phyloP scores from a whole-genome alignment of 2,113 vertebrate species.

The Poeciliopsis retropinna region DNA sequence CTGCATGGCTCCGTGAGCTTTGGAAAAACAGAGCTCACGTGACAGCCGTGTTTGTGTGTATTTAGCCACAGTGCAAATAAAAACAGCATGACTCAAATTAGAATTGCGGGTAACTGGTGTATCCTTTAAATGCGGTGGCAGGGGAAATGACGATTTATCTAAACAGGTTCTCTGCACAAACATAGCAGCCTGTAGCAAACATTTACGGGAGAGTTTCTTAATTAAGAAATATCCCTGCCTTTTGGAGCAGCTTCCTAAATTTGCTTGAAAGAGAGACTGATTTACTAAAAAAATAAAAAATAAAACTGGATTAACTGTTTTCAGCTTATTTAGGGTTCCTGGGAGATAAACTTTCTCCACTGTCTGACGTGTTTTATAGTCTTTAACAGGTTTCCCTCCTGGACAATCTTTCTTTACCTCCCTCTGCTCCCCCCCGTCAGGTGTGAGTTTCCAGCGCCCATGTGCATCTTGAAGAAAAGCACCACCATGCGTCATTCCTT shows the following conservation, averaged over 20 bases:
- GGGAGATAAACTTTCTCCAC: neutral
- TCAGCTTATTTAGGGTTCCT: neutral
- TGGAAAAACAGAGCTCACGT: conserved; percentile 33
- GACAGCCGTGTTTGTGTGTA: neutral
- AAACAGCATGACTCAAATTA: conserved; percentile 50
- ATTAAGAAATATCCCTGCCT: neutral
- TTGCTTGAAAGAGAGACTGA: neutral
- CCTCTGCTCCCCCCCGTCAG: neutral
- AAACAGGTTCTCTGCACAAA: conserved; percentile 4
- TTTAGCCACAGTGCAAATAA: conserved; percentile 26
- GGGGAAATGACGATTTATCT: conserved; percentile 19
- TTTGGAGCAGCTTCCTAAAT: neutral
- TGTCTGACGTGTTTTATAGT: neutral
- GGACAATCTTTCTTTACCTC: neutral
- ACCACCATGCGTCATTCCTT: neutral
- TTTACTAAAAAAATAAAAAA: neutral
- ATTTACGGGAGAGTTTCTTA: neutral
- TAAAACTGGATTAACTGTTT: neutral
- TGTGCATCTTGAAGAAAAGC: neutral
- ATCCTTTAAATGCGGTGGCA: conserved; percentile 9
- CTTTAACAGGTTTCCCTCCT: neutral
- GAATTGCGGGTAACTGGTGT: conserved; percentile 16
- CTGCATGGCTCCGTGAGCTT: conserved; percentile 35
- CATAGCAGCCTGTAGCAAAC: neutral
- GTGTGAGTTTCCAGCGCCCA: neutral